Evolutionary conservation across 2,888 invertebrate species (phyloP), one percentile per base, ranked within the genome.

Genomic region (Drosophila austrosaltans): DNA sequence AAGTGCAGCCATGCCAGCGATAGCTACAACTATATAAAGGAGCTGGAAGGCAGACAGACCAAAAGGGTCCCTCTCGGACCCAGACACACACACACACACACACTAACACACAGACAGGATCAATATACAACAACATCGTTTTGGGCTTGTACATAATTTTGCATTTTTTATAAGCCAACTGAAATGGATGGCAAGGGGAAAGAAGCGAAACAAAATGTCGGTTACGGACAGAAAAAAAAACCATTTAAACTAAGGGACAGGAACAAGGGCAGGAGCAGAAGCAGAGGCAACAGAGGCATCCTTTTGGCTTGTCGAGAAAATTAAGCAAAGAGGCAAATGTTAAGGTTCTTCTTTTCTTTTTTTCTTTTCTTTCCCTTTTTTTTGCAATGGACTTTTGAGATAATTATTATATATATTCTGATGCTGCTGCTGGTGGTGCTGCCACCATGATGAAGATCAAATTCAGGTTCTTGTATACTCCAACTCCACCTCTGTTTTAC

Each of bases 181-280:
- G 70, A 57, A 64, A 12, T 42, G 72, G 66, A 67, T 58, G 75
- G 60, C 25, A 16, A 58, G 44, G 56, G 67, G 59, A 76, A 74
- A 74, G 58, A 64, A 67, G 69, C 69, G 72, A 82, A 89, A 91
- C 91, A 91, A 91, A 91, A 91, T 91, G 90, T 89, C 90, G 90
- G 91, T 90, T 91, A 90, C 90, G 90, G 87, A 3, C 8, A 10
- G 22, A 3, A 48, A 20, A 40, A 78, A 86, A 82, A 87, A 78
- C 90, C 90, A 90, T 90, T 89, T 89, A 89, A 81, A 82, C 8
- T 10, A 36, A 36, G 10, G 36, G 8, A 36, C 8, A 32, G 7
- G 4, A 36, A 36, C 36, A 36, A 36, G 36, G 36, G 36, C 36
- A 36, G 36, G 4, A 10, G 36, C 8, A 36, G 10, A 36, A 8